These are phyloP conservation scores for Hybos culiciformis DNA, from an alignment of 2,888 invertebrate genomes.

Conservation along the genomic window DNA sequence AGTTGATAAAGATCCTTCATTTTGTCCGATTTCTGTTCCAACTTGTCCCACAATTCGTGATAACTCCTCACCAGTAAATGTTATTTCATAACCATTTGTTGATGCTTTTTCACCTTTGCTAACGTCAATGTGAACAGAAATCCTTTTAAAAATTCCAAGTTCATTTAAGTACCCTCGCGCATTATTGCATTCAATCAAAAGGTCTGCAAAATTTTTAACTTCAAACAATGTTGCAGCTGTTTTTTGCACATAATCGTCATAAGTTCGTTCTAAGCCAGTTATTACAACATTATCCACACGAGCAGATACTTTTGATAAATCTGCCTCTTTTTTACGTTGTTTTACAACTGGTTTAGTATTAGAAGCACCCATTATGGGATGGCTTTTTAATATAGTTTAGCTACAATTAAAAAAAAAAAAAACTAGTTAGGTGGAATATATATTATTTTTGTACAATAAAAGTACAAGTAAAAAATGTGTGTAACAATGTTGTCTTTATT, in stretches of 20 bases:
- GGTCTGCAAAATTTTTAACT: constrained; percentile 74
- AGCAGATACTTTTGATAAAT: constrained; percentile 36
- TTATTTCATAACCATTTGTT: constrained; percentile 68
- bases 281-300: constrained; percentile 76
- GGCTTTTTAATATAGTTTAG: too few species aligned
- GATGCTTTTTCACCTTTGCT: constrained; percentile 62
- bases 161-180: constrained; percentile 63
- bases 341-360: neutral
- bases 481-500: too few species aligned
- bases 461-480: too few species aligned
- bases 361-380: constrained; percentile 1
- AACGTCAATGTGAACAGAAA: constrained; percentile 77
- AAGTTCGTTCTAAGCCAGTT: constrained; percentile 72
- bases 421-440: too few species aligned
- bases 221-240: constrained; percentile 72
- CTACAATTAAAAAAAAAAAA: too few species aligned
- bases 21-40: constrained; percentile 78
- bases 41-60: constrained; percentile 72
- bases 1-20: constrained; percentile 64
- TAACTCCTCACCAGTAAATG: constrained; percentile 74
- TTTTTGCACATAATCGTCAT: constrained; percentile 71
- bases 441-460: too few species aligned
- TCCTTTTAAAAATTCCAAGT: constrained; percentile 78
- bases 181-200: constrained; percentile 53
- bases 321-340: constrained; percentile 1